Percentiles rank a stretch among this genome's conserved stretches.
Evolutionary conservation across 2,113 vertebrate species (phyloP).

Genomic region (Dicrurus megarhynchus): DNA sequence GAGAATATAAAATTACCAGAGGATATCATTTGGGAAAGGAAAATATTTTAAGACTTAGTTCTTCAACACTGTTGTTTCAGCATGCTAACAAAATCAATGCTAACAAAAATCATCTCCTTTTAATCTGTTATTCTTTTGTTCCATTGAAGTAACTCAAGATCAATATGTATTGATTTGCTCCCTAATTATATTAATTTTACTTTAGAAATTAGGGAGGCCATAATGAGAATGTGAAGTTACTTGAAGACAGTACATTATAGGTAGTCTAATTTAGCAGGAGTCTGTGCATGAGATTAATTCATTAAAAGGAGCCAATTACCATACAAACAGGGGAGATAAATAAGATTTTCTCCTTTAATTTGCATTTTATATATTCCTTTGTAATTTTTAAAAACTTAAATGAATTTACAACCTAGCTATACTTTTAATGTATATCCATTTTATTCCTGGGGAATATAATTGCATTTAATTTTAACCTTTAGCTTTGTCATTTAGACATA

Average conservation of each 20-base stretch:
- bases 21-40: constrained; percentile 25
- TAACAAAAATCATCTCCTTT: constrained; percentile 75
- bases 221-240: constrained; percentile 80
- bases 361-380: constrained; percentile 73
- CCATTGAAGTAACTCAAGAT: constrained; percentile 73
- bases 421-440: constrained; percentile 67
- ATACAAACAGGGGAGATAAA: constrained; percentile 75
- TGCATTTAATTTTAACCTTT: constrained; percentile 42
- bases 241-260: constrained; percentile 75
- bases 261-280: constrained; percentile 70
- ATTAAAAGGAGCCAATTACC: constrained; percentile 76
- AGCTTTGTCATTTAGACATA: not conserved
- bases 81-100: constrained; percentile 65
- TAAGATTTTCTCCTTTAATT: constrained; percentile 71
- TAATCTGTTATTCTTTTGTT: constrained; percentile 75
- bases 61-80: constrained; percentile 65
- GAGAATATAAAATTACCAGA: not conserved
- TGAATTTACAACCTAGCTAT: constrained; percentile 58
- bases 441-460: constrained; percentile 58
- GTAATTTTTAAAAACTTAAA: constrained; percentile 72
- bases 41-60: constrained; percentile 72
- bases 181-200: constrained; percentile 83
- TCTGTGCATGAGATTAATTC: constrained; percentile 79
- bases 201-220: constrained; percentile 73
- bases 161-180: constrained; percentile 79